Evolutionary conservation across 2,888 invertebrate species (phyloP), one percentile per base, ranked within the genome.

Genomic region (Melanostoma scalare): DNA sequence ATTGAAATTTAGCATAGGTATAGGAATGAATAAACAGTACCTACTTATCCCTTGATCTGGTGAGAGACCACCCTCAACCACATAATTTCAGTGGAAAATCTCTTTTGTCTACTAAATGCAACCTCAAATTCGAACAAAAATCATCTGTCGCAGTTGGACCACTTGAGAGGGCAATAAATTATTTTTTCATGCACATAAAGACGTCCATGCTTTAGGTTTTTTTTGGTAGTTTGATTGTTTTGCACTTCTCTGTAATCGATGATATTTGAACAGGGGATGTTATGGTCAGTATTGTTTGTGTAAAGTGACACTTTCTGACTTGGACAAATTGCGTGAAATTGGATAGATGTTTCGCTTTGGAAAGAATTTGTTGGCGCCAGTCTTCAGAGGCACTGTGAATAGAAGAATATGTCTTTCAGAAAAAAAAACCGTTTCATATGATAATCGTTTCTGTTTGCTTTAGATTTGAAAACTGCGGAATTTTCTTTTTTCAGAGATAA

Each of bases 301-400:
- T 61, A 72, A 71, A 67, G 76, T 67, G 76, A 76, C 71, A 75
- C 58, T 50, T 81, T 52, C 42, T 81, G 76, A 81, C 76, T 35
- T 44, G 48, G 38, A 81, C 65, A 81, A 76, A 81, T 81, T 81
- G 76, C 53, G 50, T 48, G 38, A 9, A 61, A 72, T 9, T 30
- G 36, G 58, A 67, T 71, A 69, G 58, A 35, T 48, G 61, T 35
- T 74, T 73, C 44, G 69, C 42, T 50, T 42, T 40, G 20, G 6
- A 52, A 30, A 38, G 10, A 6, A 31, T 50, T 2, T 48, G 42
- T 35, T 72, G 81, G 81, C 81, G 81, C 76, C 81, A 76, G 60
- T 48, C n/a, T n/a, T 48, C 55, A 10, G 42, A 46, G 50, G 38
- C 20, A 38, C 48, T 9, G 3, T 36, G 9, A 30, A 44, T 31